These are phyloP conservation scores for Conops quadrifasciatus DNA, from an alignment of 2,888 invertebrate genomes.

Conservation along the genomic window DNA sequence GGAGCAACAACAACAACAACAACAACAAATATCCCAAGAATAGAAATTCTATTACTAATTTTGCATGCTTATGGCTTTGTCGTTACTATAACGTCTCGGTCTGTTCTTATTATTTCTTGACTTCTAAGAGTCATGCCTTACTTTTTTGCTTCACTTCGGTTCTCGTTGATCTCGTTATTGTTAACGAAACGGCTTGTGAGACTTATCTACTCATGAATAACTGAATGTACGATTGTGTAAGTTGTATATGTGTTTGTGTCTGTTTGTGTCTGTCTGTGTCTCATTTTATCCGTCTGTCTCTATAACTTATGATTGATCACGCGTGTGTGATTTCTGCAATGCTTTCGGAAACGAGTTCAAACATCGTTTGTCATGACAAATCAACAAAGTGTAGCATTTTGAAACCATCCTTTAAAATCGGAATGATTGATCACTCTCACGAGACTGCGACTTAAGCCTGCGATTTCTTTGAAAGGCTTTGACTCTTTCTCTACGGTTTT, in stretches of 20 bases:
- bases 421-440: conserved; percentile 58
- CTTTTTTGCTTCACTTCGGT: too few species aligned
- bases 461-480: too few species aligned
- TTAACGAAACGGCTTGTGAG: neutral
- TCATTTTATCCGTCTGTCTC: conserved; percentile 3
- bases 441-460: conserved; percentile 33
- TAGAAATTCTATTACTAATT: too few species aligned
- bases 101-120: too few species aligned
- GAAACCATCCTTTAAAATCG: conserved; percentile 37
- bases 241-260: too few species aligned
- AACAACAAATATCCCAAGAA: too few species aligned
- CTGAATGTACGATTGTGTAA: too few species aligned
- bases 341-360: conserved; percentile 26
- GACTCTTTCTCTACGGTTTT: too few species aligned
- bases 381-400: conserved; percentile 51
- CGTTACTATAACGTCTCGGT: neutral
- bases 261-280: too few species aligned
- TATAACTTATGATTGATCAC: conserved; percentile 34
- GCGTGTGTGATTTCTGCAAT: conserved; percentile 12
- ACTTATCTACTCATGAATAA: neutral
- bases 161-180: neutral
- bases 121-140: too few species aligned
- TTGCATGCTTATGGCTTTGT: too few species aligned
- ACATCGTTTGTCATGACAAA: conserved; percentile 36
- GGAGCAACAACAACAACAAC: too few species aligned